phyloP scores from a whole-genome alignment of 2,888 invertebrate species.

The Drosophila nr. fundita region DNA sequence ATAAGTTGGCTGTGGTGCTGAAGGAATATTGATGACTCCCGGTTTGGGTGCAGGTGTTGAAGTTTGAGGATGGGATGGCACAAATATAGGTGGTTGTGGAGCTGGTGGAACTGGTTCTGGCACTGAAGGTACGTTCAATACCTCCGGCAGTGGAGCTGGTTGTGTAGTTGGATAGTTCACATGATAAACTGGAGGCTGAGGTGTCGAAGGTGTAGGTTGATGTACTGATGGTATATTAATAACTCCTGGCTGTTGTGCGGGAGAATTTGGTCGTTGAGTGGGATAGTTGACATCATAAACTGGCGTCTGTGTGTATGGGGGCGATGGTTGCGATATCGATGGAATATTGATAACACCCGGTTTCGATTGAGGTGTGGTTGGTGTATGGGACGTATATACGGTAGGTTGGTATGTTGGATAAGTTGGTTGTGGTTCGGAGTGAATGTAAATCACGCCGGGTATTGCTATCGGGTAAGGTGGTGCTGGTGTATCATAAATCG shows the following conservation, averaged over 20 bases:
- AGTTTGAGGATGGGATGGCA: neutral
- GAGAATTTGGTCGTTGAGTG: conserved; percentile 17
- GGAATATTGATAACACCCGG: conserved; percentile 55
- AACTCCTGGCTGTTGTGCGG: conserved; percentile 32
- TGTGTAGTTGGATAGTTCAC: conserved; percentile 15
- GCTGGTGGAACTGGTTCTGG: conserved; percentile 2
- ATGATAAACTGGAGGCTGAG: conserved; percentile 25
- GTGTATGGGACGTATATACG: conserved; percentile 7
- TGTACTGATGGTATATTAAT: conserved; percentile 39
- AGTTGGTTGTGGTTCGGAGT: conserved; percentile 82
- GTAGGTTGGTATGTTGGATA: conserved; percentile 30
- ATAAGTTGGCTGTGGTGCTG: conserved; percentile 24
- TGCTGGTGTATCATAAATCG: conserved; percentile 89
- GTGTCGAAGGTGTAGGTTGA: conserved; percentile 22
- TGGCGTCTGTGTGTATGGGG: conserved; percentile 23
- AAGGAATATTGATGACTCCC: conserved; percentile 44
- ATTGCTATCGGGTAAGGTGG: conserved; percentile 86
- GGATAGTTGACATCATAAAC: conserved; percentile 45
- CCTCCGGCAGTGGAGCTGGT: conserved; percentile 14
- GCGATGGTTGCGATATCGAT: conserved; percentile 40
- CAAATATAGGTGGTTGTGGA: conserved; percentile 12
- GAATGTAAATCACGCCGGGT: conserved; percentile 87
- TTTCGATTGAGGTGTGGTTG: conserved; percentile 5
- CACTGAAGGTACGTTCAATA: conserved; percentile 35
- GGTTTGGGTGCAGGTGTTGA: conserved; percentile 17